Percentiles rank a stretch among this genome's conserved stretches.
phyloP scores from a whole-genome alignment of 2,888 invertebrate genomes.

The Tolmerus cingulatus region DNA sequence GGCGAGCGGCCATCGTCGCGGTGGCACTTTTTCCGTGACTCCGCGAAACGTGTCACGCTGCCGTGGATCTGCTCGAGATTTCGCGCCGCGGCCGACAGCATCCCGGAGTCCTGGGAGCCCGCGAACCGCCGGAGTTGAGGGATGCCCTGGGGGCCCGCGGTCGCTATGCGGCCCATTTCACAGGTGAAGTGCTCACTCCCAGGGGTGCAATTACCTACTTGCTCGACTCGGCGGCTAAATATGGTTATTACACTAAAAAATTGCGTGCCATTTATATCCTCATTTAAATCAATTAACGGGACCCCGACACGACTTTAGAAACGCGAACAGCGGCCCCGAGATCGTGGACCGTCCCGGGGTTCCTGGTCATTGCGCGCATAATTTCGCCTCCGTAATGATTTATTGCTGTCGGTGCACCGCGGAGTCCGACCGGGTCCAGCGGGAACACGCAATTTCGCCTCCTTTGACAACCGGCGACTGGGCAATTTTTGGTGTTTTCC shows the following conservation, averaged over 20 bases:
- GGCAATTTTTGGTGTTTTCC: neutral
- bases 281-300: slow-evolving; percentile 49
- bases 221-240: slow-evolving; percentile 20
- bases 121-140: neutral
- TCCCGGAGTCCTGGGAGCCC: neutral
- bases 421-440: neutral
- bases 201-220: slow-evolving; percentile 37
- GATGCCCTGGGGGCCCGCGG: neutral
- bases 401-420: slow-evolving; percentile 23
- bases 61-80: neutral
- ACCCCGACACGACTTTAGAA: slow-evolving; percentile 37
- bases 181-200: slow-evolving; percentile 23
- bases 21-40: neutral
- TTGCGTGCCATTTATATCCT: slow-evolving; percentile 49
- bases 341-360: slow-evolving; percentile 19
- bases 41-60: neutral
- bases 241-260: slow-evolving; percentile 43
- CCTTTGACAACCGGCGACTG: slow-evolving; percentile 16
- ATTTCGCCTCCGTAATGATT: slow-evolving; percentile 38
- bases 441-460: slow-evolving; percentile 23
- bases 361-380: neutral
- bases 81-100: neutral
- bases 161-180: neutral
- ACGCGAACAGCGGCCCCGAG: slow-evolving; percentile 30
- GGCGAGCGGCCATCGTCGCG: neutral